Percentiles rank a stretch among this genome's conserved stretches.
Conservation (phyloP, 2,888 invertebrate genomes). For the Machimus rusticus region DNA sequence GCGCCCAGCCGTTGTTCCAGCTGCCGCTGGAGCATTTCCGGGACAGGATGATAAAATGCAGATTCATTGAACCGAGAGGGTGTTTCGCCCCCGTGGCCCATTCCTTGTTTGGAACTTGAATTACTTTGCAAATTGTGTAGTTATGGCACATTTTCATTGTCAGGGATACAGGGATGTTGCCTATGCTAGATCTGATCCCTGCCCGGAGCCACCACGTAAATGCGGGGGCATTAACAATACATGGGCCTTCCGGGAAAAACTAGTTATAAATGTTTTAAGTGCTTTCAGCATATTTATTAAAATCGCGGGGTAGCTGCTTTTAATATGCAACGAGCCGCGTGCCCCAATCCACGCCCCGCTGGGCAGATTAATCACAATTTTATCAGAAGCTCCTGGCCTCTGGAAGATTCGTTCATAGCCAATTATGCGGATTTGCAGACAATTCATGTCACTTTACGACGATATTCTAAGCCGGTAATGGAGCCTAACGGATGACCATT, state of each 20-base stretch:
- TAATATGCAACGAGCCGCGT: neutral
- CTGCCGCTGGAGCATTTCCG: neutral
- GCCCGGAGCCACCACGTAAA: neutral
- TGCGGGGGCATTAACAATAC: neutral
- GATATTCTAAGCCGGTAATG: neutral
- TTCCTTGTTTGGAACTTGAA: neutral
- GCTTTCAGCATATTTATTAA: neutral
- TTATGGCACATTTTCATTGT: neutral
- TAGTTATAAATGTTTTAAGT: neutral
- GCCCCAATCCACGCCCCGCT: neutral
- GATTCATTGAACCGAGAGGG: neutral
- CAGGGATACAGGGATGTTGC: neutral
- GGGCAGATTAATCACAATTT: neutral
- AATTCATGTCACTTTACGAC: neutral
- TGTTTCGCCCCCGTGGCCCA: neutral
- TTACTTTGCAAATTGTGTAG: slow-evolving; percentile 1
- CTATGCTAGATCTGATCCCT: neutral
- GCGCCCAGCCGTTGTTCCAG: neutral
- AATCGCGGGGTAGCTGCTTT: neutral
- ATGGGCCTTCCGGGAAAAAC: neutral
- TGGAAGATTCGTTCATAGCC: neutral
- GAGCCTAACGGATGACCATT: neutral
- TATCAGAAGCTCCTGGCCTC: neutral
- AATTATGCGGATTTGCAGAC: neutral
- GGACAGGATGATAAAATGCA: neutral